Conservation (phyloP, 1,140 invertebrate species). For the Carposina sasakii region DNA sequence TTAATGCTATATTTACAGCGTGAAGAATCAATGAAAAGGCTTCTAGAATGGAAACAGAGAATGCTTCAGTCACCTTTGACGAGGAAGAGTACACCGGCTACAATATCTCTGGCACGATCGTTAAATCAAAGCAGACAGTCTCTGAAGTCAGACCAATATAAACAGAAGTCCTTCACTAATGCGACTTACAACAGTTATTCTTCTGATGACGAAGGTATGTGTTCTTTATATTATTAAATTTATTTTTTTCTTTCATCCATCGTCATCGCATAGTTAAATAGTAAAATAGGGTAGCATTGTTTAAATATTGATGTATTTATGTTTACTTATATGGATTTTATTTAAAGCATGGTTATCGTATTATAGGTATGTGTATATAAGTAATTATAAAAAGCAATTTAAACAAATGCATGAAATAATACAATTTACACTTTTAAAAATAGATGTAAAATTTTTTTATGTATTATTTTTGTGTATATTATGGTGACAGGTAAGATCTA, state of each 20-base stretch:
- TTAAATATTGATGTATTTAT: slow-evolving; percentile 9
- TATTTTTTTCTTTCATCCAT: no score
- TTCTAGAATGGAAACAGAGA: slow-evolving; percentile 93
- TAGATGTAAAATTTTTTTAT: no score
- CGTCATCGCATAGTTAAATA: no score
- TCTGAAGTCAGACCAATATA: slow-evolving; percentile 65
- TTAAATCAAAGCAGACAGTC: slow-evolving; percentile 67
- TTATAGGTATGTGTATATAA: no score
- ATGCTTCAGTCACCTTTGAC: slow-evolving; percentile 92
- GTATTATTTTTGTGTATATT: slow-evolving; percentile 25
- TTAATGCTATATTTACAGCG: slow-evolving; percentile 72
- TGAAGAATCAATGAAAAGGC: slow-evolving; percentile 92
- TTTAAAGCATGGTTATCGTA: no score
- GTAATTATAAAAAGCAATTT: no score
- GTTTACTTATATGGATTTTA: slow-evolving; percentile 8
- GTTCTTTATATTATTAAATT: slow-evolving; percentile 1
- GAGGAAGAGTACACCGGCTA: slow-evolving; percentile 79
- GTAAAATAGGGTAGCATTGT: no score
- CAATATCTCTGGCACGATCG: slow-evolving; percentile 68
- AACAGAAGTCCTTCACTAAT: slow-evolving; percentile 64
- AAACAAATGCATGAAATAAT: no score
- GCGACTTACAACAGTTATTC: slow-evolving; percentile 86
- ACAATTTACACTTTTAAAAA: no score
- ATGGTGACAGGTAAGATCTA: no score
- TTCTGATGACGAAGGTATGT: slow-evolving; percentile 89